phyloP scores from a whole-genome alignment of 2,113 vertebrate genomes.

The Malurus elegans region DNA sequence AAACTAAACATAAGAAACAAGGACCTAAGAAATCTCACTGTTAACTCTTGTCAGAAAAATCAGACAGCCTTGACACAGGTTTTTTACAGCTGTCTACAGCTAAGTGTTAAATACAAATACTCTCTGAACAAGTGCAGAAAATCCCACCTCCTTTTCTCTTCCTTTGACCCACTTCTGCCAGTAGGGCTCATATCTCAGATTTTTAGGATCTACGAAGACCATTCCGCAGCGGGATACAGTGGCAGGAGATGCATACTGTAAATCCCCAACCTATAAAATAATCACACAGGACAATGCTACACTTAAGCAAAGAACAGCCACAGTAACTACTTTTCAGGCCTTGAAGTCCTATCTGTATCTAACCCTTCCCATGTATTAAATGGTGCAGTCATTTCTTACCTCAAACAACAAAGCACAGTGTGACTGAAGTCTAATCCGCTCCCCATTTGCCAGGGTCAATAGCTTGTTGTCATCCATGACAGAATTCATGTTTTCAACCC shows the following conservation, averaged over 20 bases:
- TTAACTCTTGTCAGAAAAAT: not conserved
- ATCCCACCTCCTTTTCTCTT: conserved; percentile 77
- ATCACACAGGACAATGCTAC: not conserved
- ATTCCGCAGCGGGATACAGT: conserved; percentile 96
- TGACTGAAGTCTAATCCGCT: conserved; percentile 88
- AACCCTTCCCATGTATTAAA: not conserved
- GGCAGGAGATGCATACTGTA: conserved; percentile 95
- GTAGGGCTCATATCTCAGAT: conserved; percentile 86
- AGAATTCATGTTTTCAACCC: conserved; percentile 99
- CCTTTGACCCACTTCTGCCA: conserved; percentile 89
- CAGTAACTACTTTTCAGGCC: not conserved
- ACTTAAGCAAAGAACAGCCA: not conserved
- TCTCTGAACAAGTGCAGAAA: not conserved
- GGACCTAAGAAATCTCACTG: not conserved
- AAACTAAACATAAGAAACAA: not conserved
- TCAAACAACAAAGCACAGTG: conserved; percentile 96
- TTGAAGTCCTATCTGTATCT: not conserved
- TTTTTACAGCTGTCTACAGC: not conserved
- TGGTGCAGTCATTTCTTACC: conserved; percentile 29
- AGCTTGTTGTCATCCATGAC: conserved; percentile 99
- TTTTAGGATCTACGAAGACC: conserved; percentile 97
- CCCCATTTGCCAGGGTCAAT: conserved; percentile 92
- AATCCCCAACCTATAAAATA: conserved; percentile 86
- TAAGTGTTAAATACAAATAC: not conserved
- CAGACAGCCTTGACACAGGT: not conserved